Evolutionary conservation across 1,140 invertebrate genomes (phyloP).

Genomic region (Pseudomyrmex dendroicus): DNA sequence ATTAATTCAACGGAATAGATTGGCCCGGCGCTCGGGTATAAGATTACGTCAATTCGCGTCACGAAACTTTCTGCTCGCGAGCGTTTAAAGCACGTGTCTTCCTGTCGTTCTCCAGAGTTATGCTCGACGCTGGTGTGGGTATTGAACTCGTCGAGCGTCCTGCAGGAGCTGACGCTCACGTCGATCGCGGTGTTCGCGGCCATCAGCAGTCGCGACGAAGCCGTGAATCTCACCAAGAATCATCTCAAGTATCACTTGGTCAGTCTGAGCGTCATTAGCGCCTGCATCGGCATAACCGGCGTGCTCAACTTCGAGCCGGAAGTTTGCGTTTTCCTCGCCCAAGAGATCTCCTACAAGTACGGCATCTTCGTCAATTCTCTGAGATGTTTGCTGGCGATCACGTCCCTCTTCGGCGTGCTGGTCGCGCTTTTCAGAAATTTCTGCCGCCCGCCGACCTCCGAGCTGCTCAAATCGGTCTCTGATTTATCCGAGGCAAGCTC

Average conservation of each 20-base stretch:
- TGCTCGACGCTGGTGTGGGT: slow-evolving; percentile 86
- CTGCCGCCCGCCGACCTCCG: slow-evolving; percentile 81
- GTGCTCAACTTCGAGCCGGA: slow-evolving; percentile 82
- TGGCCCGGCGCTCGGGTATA: background rate
- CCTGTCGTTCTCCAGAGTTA: slow-evolving; percentile 71
- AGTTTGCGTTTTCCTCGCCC: slow-evolving; percentile 84
- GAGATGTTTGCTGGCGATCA: slow-evolving; percentile 80
- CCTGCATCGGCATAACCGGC: slow-evolving; percentile 84
- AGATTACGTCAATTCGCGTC: background rate
- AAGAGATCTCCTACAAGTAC: slow-evolving; percentile 84
- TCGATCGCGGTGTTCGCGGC: slow-evolving; percentile 85
- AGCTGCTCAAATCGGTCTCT: slow-evolving; percentile 79
- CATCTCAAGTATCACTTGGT: slow-evolving; percentile 86
- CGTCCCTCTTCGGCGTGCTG: slow-evolving; percentile 75
- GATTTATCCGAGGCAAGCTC: slow-evolving; percentile 82
- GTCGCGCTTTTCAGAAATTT: slow-evolving; percentile 71
- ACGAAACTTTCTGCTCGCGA: background rate
- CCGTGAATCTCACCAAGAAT: slow-evolving; percentile 83
- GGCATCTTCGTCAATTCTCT: slow-evolving; percentile 85
- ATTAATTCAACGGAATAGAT: slow-evolving; percentile 2
- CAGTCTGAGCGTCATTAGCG: slow-evolving; percentile 84
- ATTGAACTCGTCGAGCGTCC: slow-evolving; percentile 84
- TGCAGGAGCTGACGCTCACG: slow-evolving; percentile 86
- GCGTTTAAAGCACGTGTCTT: background rate
- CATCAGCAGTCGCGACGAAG: slow-evolving; percentile 81